Conservation (phyloP, 2,113 vertebrate species). For the Burhinus bistriatus region DNA sequence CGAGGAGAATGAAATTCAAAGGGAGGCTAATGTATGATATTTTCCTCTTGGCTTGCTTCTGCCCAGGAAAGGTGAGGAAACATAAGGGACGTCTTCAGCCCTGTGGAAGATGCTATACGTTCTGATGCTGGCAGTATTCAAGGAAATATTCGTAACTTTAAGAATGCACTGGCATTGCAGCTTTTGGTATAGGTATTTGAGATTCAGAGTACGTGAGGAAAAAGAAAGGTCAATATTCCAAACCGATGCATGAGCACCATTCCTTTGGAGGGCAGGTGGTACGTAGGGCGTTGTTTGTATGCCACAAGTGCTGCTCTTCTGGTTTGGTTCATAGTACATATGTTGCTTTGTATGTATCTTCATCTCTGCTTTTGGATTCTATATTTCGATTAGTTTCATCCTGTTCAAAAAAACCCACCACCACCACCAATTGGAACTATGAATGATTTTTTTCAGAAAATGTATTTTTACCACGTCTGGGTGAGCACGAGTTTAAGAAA, state of each 20-base stretch:
- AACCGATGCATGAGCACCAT: background rate
- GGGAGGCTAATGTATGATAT: background rate
- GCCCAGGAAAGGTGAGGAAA: background rate
- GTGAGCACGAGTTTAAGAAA: background rate
- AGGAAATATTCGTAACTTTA: background rate
- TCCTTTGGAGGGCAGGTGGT: background rate
- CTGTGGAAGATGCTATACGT: background rate
- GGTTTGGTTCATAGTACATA: rapidly evolving
- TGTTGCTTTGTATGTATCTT: background rate
- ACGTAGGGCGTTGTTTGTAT: background rate
- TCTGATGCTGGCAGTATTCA: background rate
- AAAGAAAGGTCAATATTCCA: background rate
- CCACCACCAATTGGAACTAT: background rate
- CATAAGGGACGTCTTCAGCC: background rate
- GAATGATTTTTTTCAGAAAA: background rate
- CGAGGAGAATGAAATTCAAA: background rate
- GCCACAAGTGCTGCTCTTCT: background rate
- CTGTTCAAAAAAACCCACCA: background rate
- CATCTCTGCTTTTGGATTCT: background rate
- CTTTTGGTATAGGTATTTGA: background rate
- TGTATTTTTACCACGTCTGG: background rate
- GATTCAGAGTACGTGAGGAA: background rate
- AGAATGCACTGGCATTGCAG: background rate
- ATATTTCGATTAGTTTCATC: background rate
- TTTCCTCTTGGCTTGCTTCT: background rate